phyloP scores from a whole-genome alignment of 2,888 invertebrate species.

The Conchocele bisecta region DNA sequence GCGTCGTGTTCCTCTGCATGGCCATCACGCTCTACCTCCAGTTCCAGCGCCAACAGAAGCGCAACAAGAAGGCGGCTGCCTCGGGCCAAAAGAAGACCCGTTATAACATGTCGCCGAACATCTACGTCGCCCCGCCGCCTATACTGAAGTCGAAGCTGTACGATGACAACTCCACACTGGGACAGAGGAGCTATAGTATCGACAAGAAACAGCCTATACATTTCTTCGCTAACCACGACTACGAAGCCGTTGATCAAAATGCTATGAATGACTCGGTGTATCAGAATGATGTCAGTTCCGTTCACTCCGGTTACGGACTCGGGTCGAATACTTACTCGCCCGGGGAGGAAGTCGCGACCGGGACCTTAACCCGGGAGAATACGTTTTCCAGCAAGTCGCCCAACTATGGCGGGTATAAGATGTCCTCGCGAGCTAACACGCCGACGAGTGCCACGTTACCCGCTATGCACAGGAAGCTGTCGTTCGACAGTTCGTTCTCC shows the following conservation, averaged over 20 bases:
- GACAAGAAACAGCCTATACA: conserved; percentile 59
- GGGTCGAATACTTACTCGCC: conserved; percentile 45
- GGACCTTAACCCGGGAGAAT: conserved; percentile 18
- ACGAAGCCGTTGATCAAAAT: conserved; percentile 65
- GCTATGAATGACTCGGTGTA: conserved; percentile 16
- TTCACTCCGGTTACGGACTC: conserved; percentile 19
- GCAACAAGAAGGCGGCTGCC: conserved; percentile 56
- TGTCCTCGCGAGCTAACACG: conserved; percentile 22
- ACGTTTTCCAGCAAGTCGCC: conserved; percentile 47
- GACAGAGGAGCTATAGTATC: conserved; percentile 59
- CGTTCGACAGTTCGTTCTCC: conserved; percentile 56
- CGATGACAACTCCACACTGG: conserved; percentile 47
- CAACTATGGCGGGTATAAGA: conserved; percentile 38
- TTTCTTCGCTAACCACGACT: conserved; percentile 70
- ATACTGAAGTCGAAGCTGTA: conserved; percentile 63
- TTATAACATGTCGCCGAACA: conserved; percentile 68
- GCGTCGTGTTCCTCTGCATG: conserved; percentile 74
- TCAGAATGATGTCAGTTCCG: conserved; percentile 36
- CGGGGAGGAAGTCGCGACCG: conserved; percentile 33
- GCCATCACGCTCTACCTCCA: conserved; percentile 75
- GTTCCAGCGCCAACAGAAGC: conserved; percentile 71
- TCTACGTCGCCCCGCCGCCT: conserved; percentile 69
- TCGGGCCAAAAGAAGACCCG: conserved; percentile 59
- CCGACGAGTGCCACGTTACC: conserved; percentile 30
- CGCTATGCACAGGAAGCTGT: conserved; percentile 52